Evolutionary conservation across 1,140 invertebrate species (phyloP), one percentile per base, ranked within the genome.

Genomic region (Drosophila pseudoananassae): DNA sequence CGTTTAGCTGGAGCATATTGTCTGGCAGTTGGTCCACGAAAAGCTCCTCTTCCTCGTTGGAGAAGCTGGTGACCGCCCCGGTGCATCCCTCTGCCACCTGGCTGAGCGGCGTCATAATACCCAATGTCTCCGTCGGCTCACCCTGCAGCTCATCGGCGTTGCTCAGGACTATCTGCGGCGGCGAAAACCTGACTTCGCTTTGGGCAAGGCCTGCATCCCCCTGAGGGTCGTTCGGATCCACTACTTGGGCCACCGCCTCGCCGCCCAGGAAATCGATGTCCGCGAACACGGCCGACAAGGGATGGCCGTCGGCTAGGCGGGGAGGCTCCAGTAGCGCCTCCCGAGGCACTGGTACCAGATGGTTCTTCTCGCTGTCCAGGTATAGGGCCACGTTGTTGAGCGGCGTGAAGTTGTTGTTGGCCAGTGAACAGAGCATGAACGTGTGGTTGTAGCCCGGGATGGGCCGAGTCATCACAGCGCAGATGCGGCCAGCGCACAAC

Each of bases 361-460:
- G 93, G 78, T 94, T 93, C 70, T 93, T 93, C 57, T 89, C 77
- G 38, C 47, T 70, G 38, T 94, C 93, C 55, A 94, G 76, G 55
- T 94, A 92, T 3, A 96, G 89, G 0, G 94, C 93, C 63, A 95
- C 94, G 63, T 95, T 95, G 84, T 96, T 95, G 4, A 96, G 92
- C 6, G 95, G 94, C 40, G 94, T 95, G 31, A 95, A 93, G 54
- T 94, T 94, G 40, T 95, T 94, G 58, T 95, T 94, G 65, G 95
- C 94, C 84, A 66, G 94, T 93, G 33, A 95, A 94, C 57, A 96
- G 90, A 56, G 95, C 95, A 91, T 95, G 92, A 80, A 96, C 92
- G 91, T 96, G 94, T 25, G 93, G 93, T 54, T 75, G 14, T 91
- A 91, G n/a, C 90, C 90, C 8, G 90, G 81, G 29, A 90, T 81